Conservation (phyloP, 2,797 vertebrate genomes). For the Xiphophorus birchmanni region DNA sequence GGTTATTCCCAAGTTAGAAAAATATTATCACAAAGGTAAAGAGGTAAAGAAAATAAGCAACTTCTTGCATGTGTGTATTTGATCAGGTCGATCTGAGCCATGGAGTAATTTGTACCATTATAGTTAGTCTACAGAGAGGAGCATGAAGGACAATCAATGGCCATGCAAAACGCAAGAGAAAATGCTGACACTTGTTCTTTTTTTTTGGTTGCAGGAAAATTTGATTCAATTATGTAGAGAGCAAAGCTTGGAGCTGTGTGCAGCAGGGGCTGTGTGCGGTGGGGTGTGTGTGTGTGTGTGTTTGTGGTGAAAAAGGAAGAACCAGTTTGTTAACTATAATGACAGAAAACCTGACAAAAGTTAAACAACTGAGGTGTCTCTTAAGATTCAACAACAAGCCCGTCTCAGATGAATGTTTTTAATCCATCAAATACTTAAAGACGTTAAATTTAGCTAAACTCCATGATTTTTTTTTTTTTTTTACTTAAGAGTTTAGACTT, state of each 20-base stretch:
- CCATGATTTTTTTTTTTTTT: not conserved
- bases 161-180: slow-evolving; percentile 45
- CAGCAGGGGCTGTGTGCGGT: slow-evolving; percentile 15
- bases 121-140: slow-evolving; percentile 85
- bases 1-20: slow-evolving; percentile 86
- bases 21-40: slow-evolving; percentile 19
- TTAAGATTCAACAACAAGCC: not conserved
- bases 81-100: slow-evolving; percentile 80
- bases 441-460: not conserved
- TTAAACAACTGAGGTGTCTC: not conserved
- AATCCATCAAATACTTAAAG: not conserved
- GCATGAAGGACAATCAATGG: slow-evolving; percentile 86
- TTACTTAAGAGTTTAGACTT: not conserved
- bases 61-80: slow-evolving; percentile 62
- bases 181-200: slow-evolving; percentile 60
- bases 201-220: slow-evolving; percentile 43
- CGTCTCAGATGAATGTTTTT: not conserved
- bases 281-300: not conserved
- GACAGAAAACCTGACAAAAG: slow-evolving; percentile 14
- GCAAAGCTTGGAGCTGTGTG: slow-evolving; percentile 56
- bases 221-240: slow-evolving; percentile 68
- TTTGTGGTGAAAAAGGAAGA: slow-evolving; percentile 16
- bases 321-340: slow-evolving; percentile 33
- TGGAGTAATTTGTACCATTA: slow-evolving; percentile 89
- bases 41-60: not conserved